phyloP scores from a whole-genome alignment of 1,140 invertebrate genomes.

The Temnothorax nylanderi region DNA sequence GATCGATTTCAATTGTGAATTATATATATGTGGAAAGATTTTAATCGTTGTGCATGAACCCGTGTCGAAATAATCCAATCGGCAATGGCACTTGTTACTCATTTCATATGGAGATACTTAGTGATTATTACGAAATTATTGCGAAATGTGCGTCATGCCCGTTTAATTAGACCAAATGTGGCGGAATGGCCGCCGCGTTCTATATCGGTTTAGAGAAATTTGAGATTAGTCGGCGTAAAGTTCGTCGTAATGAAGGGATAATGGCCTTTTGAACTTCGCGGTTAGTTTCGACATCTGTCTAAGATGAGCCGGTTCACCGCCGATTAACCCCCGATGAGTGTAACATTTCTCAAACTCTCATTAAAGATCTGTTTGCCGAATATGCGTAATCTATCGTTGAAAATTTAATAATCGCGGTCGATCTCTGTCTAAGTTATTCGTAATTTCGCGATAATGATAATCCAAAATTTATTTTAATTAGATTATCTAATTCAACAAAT shows the following conservation, averaged over 20 bases:
- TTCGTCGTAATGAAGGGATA: constrained; percentile 60
- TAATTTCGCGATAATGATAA: neutral
- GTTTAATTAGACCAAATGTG: constrained; percentile 15
- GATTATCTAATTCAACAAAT: neutral
- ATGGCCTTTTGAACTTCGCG: constrained; percentile 58
- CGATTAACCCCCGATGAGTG: constrained; percentile 65
- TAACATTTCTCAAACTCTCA: constrained; percentile 73
- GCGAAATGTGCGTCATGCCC: neutral
- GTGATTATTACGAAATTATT: constrained; percentile 18
- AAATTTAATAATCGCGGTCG: constrained; percentile 22
- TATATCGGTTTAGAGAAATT: constrained; percentile 19
- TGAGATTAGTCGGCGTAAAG: constrained; percentile 55
- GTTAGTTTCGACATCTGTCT: constrained; percentile 74
- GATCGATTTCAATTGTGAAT: constrained; percentile 38
- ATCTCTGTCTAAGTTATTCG: neutral
- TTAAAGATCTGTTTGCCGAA: constrained; percentile 57
- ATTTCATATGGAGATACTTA: neutral
- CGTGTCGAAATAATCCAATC: neutral
- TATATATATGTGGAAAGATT: neutral
- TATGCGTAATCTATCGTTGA: constrained; percentile 17
- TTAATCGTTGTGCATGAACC: neutral
- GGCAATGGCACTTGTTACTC: neutral
- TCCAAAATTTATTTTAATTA: neutral
- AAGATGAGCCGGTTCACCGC: constrained; percentile 70
- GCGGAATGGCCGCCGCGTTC: neutral